These are phyloP conservation scores for Meleagris gallopavo DNA, from an alignment of 2,113 vertebrate species.

Conservation along the genomic window DNA sequence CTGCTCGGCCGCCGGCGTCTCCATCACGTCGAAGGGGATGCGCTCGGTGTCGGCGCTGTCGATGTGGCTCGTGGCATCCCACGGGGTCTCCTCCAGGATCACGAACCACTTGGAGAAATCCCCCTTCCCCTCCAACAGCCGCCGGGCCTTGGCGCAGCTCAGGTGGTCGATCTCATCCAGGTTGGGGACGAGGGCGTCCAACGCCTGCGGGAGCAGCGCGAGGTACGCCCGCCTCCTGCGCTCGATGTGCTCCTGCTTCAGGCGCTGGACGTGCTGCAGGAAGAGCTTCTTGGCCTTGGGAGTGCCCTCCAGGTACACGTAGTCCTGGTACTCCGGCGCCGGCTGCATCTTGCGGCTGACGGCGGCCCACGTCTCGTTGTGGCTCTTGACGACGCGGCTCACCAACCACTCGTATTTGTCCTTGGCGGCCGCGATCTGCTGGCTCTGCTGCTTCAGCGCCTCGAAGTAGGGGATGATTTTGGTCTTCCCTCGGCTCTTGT, in stretches of 20 bases:
- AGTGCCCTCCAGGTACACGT: slow-evolving; percentile 94
- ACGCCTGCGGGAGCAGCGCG: slow-evolving; percentile 84
- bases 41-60: slow-evolving; percentile 88
- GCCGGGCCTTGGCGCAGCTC: slow-evolving; percentile 87
- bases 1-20: slow-evolving; percentile 83
- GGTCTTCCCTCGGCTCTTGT: slow-evolving; percentile 90
- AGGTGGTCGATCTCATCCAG: slow-evolving; percentile 93
- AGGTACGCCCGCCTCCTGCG: slow-evolving; percentile 87
- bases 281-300: slow-evolving; percentile 96
- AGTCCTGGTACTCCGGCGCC: slow-evolving; percentile 90
- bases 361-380: slow-evolving; percentile 89
- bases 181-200: slow-evolving; percentile 86
- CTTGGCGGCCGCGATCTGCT: slow-evolving; percentile 95
- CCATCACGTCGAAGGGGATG: slow-evolving; percentile 93
- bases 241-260: slow-evolving; percentile 95
- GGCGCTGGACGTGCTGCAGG: slow-evolving; percentile 90
- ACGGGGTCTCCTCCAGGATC: slow-evolving; percentile 93
- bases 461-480: slow-evolving; percentile 98
- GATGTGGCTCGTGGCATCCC: slow-evolving; percentile 90
- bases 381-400: slow-evolving; percentile 87
- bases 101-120: slow-evolving; percentile 94
- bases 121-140: slow-evolving; percentile 89
- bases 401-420: slow-evolving; percentile 96
- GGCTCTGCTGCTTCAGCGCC: slow-evolving; percentile 95
- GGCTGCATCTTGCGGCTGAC: slow-evolving; percentile 87